These are phyloP conservation scores for Kradibia gibbosae DNA, from an alignment of 1,140 invertebrate genomes.

Conservation along the genomic window DNA sequence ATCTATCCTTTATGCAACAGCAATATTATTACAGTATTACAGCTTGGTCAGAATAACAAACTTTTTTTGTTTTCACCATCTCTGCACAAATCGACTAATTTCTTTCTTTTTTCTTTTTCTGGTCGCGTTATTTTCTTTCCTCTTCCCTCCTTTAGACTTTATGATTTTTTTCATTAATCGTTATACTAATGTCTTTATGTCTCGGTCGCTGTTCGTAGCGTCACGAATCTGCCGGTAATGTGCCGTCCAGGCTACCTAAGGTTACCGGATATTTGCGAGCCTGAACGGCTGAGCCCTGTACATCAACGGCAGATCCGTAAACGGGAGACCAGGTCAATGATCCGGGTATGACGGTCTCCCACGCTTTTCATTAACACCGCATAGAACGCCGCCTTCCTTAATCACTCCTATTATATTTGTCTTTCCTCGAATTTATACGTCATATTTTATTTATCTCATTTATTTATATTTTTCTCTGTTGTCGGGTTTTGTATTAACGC, in stretches of 20 bases:
- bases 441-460: no score
- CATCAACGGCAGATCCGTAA: constrained; percentile 65
- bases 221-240: constrained; percentile 65
- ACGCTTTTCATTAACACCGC: not conserved
- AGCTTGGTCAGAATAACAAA: constrained; percentile 70
- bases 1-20: constrained; percentile 67
- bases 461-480: not conserved
- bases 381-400: no score
- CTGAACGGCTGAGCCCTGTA: constrained; percentile 65
- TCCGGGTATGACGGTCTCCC: constrained; percentile 68
- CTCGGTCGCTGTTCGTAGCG: not conserved
- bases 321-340: constrained; percentile 62
- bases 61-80: constrained; percentile 51
- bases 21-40: constrained; percentile 68
- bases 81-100: not conserved
- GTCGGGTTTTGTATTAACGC: no score
- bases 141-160: not conserved
- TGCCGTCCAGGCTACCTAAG: constrained; percentile 54
- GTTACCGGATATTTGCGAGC: constrained; percentile 62
- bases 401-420: no score
- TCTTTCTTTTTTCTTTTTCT: not conserved
- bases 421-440: no score
- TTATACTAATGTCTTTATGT: not conserved
- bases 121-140: not conserved
- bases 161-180: constrained; percentile 1